A percentile compares a stretch with the other conserved stretches of the same genome.
Conservation (phyloP, 2,113 vertebrate genomes). For the Helogale parvula region DNA sequence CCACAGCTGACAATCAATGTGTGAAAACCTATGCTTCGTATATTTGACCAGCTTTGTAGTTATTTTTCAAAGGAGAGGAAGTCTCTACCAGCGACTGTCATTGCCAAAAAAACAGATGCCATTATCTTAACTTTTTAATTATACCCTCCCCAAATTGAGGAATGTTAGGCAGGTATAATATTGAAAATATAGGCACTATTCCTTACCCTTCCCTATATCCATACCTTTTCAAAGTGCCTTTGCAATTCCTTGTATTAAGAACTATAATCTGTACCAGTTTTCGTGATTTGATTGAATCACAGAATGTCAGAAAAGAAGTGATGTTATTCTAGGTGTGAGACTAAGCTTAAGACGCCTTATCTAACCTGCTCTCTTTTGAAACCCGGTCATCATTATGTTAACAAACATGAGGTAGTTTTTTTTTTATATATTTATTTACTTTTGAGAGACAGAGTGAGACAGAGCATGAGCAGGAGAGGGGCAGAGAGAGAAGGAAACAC, state of each 20-base stretch:
- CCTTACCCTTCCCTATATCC: neutral
- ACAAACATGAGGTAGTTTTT: neutral
- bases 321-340: neutral
- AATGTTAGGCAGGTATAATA: neutral
- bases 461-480: too few relatives aligned
- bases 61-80: neutral
- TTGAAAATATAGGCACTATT: neutral
- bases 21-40: neutral
- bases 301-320: neutral
- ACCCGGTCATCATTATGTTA: neutral
- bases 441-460: too few relatives aligned
- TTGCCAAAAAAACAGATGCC: neutral
- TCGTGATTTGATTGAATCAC: neutral
- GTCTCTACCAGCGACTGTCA: neutral
- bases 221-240: neutral
- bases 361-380: neutral
- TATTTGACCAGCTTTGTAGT: neutral
- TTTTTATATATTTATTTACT: too few relatives aligned
- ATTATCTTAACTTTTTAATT: neutral
- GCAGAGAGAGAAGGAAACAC: too few relatives aligned
- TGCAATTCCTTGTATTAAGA: neutral
- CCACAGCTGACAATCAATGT: neutral
- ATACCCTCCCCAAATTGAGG: neutral
- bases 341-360: neutral
- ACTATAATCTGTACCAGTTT: neutral